Evolutionary conservation across 2,797 vertebrate genomes (phyloP), one percentile per base, ranked within the genome.

Genomic region (Lepidocolaptes lacrymiger): DNA sequence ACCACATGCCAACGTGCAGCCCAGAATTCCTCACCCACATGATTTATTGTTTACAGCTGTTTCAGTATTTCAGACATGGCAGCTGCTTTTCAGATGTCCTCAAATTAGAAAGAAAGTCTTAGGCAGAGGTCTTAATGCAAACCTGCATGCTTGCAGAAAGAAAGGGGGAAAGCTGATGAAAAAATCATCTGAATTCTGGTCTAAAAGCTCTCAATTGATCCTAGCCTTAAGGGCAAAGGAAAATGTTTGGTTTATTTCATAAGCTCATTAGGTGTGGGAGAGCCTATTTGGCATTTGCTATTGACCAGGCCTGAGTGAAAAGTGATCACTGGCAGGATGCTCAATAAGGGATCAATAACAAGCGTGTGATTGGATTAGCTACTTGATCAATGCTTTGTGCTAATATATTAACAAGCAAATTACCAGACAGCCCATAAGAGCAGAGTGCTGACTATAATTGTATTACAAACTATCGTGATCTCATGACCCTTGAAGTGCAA

Each of bases 351-450:
- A 99, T 99, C 99, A 98, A 99, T 99, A 98, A 98, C 96, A 97
- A 98, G 97, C 94, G 92, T 98, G 98, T 98, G 98, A 99, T 99
- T 97, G 98, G 99, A 99, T 99, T 99, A 99, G 98, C 97, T 97
- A 96, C 97, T 98, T 98, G 98, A 99, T 99, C 99, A 99, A 99
- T 99, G 97, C 98, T 97, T 97, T 98, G 98, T 98, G 98, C 98
- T 99, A 99, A 99, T 99, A 99, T 99, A 99, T 99, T 99, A 99
- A 99, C 98, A 99, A 98, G 98, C 98, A 98, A 99, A 99, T 99
- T 99, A 99, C 95, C 95, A 93, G 97, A 97, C 96, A 97, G 95
- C 98, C 97, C 96, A 97, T 97, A 98, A 98, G 96, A 98, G 83
- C 95, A 98, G 97, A 97, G 97, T 97, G 97, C 97, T 98, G 97